A percentile compares a stretch with the other conserved stretches of the same genome.
These are phyloP conservation scores for Thamnophis elegans DNA, from an alignment of 2,797 vertebrate genomes.

Conservation along the genomic window DNA sequence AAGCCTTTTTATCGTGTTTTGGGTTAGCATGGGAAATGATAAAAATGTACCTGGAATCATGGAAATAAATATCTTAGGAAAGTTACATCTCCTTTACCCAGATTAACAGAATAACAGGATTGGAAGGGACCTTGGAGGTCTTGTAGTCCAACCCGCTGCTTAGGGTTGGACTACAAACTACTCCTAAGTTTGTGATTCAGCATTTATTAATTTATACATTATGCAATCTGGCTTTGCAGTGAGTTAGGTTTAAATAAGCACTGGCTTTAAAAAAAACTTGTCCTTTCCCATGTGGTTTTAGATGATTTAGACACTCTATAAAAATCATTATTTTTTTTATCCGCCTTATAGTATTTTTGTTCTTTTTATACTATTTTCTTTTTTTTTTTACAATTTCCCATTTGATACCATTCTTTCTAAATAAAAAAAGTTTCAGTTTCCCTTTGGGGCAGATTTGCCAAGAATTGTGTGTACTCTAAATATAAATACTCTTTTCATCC, in stretches of 20 bases:
- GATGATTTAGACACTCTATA: not conserved
- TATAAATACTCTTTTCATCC: not conserved
- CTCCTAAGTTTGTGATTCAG: not conserved
- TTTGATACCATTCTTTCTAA: not conserved
- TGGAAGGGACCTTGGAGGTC: not conserved
- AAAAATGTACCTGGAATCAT: no score
- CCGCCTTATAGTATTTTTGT: not conserved
- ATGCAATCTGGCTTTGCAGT: not conserved
- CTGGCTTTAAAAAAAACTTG: not conserved
- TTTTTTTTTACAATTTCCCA: not conserved
- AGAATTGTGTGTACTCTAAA: not conserved
- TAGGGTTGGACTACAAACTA: no score
- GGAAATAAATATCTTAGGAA: not conserved
- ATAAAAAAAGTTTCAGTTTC: not conserved
- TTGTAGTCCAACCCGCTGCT: not conserved
- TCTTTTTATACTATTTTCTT: not conserved
- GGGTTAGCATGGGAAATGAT: not conserved
- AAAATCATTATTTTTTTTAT: not conserved
- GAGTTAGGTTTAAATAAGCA: not conserved
- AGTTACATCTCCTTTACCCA: not conserved
- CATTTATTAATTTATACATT: not conserved
- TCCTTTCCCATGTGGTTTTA: not conserved
- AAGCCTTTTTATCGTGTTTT: not conserved
- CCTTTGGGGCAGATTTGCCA: not conserved
- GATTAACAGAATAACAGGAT: not conserved